Base-by-base conservation (phyloP, 2,797 vertebrate genomes). In the Sternotherus odoratus region DNA sequence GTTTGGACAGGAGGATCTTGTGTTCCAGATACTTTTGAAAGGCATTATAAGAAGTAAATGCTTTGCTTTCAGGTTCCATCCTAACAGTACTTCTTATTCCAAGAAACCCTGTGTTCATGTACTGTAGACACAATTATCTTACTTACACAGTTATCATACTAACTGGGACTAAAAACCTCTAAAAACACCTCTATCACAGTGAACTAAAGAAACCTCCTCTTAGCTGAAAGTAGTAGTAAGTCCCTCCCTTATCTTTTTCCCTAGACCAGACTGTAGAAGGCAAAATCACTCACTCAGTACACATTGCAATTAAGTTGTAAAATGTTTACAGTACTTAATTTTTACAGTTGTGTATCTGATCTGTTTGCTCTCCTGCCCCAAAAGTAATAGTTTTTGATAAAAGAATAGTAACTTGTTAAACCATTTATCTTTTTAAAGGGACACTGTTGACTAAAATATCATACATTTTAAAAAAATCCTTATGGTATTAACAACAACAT, bases 351-450 rank as follows among this genome's bases (percentile, higher is more conserved):
- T 90, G 92, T 82, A 81, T 13, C 17, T 79, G 50, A 49, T 23
- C 93, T 91, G 43, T 13, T 0, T 88, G 88, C 82, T 94, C 82
- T 66, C 95, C 85, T 93, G 28, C 95, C 80, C 80, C 92, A 0
- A 1, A 85, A 57, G 0, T 84, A 88, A 78, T 89, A 91, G 84
- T 94, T 86, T 93, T 77, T 91, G 77, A 93, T 12, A 86, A 24
- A 75, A 48, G 39, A 72, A 81, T 82, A 54, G 1, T 95, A 96
- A 94, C 83, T 93, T 96, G 95, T 96, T 93, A 89, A 91, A 78
- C 80, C 53, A 83, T 94, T 95, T 94, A 12, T 93, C 79, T 93
- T 54, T 93, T 87, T 91, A 51, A 94, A 89, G 90, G 33, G 82
- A 82, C 95, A 88, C 85, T 91, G 69, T 90, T 95, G 78, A 87